phyloP scores from a whole-genome alignment of 2,113 vertebrate species.

The Caretta caretta region DNA sequence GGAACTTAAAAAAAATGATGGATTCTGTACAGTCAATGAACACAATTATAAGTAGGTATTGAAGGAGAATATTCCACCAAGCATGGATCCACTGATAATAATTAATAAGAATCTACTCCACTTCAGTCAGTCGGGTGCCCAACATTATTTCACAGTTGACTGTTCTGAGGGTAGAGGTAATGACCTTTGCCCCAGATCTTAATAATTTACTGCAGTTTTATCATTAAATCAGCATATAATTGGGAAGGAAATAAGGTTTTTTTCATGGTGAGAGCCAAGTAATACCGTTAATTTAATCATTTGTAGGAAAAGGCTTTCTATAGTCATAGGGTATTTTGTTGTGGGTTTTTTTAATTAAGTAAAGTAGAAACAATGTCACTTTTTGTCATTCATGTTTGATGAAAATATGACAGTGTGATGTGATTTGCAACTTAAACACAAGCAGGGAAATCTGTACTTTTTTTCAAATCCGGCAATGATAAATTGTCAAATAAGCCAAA shows the following conservation, averaged over 20 bases:
- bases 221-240: conserved; percentile 82
- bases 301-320: conserved; percentile 53
- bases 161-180: conserved; percentile 69
- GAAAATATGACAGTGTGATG: conserved; percentile 61
- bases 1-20: conserved; percentile 64
- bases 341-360: conserved; percentile 51
- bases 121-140: conserved; percentile 63
- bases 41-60: conserved; percentile 71
- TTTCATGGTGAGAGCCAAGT: conserved; percentile 34
- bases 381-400: conserved; percentile 62
- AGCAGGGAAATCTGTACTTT: conserved; percentile 18
- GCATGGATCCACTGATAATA: conserved; percentile 75
- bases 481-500: conserved; percentile 63
- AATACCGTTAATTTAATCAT: conserved; percentile 65
- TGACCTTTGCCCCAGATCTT: conserved; percentile 81
- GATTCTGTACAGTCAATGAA: conserved; percentile 57
- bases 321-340: conserved; percentile 45
- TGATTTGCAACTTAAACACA: conserved; percentile 66
- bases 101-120: conserved; percentile 74
- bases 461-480: conserved; percentile 55
- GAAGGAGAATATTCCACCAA: conserved; percentile 59
- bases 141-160: conserved; percentile 79
- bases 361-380: conserved; percentile 70
- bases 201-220: conserved; percentile 82
- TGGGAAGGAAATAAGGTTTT: conserved; percentile 75